Conservation (phyloP, 2,113 vertebrate species). For the Plotosus lineatus region DNA sequence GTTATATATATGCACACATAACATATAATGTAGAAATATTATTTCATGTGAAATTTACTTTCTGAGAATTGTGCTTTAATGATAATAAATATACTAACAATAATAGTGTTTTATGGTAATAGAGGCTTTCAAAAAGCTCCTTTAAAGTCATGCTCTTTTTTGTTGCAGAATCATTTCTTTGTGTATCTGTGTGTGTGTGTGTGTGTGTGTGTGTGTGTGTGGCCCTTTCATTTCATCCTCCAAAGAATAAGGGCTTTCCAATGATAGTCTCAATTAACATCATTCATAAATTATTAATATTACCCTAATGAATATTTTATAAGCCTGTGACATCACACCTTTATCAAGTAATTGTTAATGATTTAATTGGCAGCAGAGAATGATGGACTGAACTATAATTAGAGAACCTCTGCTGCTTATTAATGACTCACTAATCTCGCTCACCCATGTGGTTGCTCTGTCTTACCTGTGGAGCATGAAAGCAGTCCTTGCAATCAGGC, state of each 20-base stretch:
- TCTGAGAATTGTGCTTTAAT: no score
- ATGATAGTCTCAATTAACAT: constrained; percentile 50
- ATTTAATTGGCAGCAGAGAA: constrained; percentile 59
- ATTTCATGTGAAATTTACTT: no score
- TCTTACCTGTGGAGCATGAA: constrained; percentile 32
- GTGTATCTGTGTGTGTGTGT: no score
- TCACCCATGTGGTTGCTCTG: constrained; percentile 32
- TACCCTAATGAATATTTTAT: constrained; percentile 61
- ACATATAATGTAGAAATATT: no score
- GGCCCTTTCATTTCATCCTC: not conserved
- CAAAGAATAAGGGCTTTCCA: constrained; percentile 24
- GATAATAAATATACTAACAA: no score
- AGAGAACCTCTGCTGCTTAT: constrained; percentile 48
- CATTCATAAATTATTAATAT: constrained; percentile 55
- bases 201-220: no score
- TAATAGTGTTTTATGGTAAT: no score
- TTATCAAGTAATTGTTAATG: constrained; percentile 59
- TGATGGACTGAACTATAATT: constrained; percentile 61
- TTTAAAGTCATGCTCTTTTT: no score
- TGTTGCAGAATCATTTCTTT: no score
- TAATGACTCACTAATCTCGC: constrained; percentile 51
- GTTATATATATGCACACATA: no score
- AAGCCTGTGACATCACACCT: constrained; percentile 55
- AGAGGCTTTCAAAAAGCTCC: no score
- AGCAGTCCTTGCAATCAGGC: constrained; percentile 9